Evolutionary conservation across 1,140 invertebrate genomes (phyloP).

Genomic region (Tetramorium simillimum): DNA sequence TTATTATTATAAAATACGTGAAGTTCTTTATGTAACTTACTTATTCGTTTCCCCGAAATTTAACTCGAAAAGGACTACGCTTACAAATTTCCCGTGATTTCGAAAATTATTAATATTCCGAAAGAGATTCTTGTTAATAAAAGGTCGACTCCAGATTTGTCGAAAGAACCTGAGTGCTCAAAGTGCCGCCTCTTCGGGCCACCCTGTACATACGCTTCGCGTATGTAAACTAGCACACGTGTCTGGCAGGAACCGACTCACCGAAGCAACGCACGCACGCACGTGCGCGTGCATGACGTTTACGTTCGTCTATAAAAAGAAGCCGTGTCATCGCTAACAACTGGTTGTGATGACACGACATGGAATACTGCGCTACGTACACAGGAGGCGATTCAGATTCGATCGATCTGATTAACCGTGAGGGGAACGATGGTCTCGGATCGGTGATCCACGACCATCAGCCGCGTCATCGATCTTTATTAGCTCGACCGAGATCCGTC

Average conservation of each 20-base stretch:
- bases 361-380: constrained; percentile 39
- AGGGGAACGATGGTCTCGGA: constrained; percentile 28
- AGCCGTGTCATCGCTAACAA: constrained; percentile 75
- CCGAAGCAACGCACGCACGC: constrained; percentile 37
- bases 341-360: constrained; percentile 56
- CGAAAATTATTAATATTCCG: not conserved
- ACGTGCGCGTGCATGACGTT: constrained; percentile 53
- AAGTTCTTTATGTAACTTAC: not conserved
- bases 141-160: not conserved
- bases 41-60: not conserved
- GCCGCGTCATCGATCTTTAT: constrained; percentile 48
- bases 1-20: not conserved
- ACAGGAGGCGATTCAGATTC: constrained; percentile 34
- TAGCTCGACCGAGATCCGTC: constrained; percentile 6
- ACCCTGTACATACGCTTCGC: not conserved
- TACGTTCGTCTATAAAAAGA: constrained; percentile 79
- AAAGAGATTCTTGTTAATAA: not conserved
- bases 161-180: not conserved
- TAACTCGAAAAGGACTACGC: not conserved
- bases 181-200: not conserved
- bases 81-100: not conserved
- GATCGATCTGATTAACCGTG: constrained; percentile 43
- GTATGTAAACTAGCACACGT: constrained; percentile 50
- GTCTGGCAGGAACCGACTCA: constrained; percentile 34
- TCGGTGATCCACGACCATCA: constrained; percentile 50